These are phyloP conservation scores for Thera britannica DNA, from an alignment of 2,888 invertebrate species.

Conservation along the genomic window DNA sequence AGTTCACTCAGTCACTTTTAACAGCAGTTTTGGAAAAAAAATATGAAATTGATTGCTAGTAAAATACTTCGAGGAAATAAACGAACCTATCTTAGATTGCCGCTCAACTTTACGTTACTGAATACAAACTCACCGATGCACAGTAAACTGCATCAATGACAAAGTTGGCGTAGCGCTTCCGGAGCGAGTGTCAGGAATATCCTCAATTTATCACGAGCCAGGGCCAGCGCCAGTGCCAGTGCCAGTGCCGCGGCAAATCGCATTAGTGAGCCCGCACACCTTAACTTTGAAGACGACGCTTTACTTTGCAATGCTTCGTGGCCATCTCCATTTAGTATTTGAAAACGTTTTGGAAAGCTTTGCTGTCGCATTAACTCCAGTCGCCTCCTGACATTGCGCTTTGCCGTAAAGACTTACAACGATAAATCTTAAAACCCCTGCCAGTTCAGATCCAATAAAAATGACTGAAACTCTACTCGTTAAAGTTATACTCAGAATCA, in stretches of 20 bases:
- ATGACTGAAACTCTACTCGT: neutral
- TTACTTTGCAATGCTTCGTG: neutral
- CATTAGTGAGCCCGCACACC: slow-evolving; percentile 23
- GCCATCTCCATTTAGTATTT: neutral
- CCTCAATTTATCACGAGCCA: slow-evolving; percentile 20
- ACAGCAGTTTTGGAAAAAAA: too few species aligned
- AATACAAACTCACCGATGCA: slow-evolving; percentile 5
- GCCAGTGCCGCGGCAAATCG: slow-evolving; percentile 23
- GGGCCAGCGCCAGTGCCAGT: too few species aligned
- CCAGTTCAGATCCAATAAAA: neutral
- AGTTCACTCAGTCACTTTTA: too few species aligned
- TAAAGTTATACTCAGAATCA: too few species aligned
- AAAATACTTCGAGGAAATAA: too few species aligned
- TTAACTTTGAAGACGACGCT: slow-evolving; percentile 22
- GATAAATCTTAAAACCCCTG: too few species aligned
- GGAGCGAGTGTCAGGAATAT: slow-evolving; percentile 22
- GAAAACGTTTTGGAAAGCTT: neutral
- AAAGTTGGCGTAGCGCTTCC: slow-evolving; percentile 13
- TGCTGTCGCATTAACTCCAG: neutral
- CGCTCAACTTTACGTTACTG: neutral
- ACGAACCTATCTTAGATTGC: too few species aligned
- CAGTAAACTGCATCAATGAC: slow-evolving; percentile 7
- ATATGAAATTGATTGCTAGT: too few species aligned
- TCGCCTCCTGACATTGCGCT: too few species aligned
- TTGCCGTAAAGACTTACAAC: too few species aligned